phyloP scores from a whole-genome alignment of 1,140 invertebrate species.

The Coptotermes formosanus region DNA sequence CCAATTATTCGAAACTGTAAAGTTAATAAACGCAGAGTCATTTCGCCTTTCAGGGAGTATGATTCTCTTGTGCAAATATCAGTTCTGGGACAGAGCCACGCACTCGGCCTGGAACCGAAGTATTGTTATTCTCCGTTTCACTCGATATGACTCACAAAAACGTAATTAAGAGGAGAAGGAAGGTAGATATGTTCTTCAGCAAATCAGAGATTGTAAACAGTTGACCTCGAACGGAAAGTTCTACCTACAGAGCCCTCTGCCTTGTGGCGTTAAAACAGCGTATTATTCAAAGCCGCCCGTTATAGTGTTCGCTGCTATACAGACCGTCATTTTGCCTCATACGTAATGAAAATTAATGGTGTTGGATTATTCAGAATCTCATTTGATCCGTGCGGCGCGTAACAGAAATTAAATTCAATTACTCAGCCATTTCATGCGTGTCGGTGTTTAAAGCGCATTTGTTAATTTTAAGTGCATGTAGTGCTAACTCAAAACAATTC shows the following conservation, averaged over 20 bases:
- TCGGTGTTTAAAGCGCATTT: not conserved
- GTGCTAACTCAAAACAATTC: not conserved
- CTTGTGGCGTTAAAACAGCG: not conserved
- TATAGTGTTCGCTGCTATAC: not conserved
- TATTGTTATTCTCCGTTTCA: too few relatives aligned
- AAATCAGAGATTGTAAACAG: not conserved
- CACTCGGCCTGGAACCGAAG: too few relatives aligned
- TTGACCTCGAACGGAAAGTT: not conserved
- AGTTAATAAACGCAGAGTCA: too few relatives aligned
- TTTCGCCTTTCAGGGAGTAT: too few relatives aligned
- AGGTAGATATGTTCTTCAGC: not conserved
- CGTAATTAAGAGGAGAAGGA: not conserved
- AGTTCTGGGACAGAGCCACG: too few relatives aligned
- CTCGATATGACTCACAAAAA: too few relatives aligned
- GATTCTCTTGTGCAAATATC: too few relatives aligned
- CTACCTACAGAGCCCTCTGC: not conserved
- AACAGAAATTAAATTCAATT: not conserved
- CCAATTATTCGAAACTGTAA: too few relatives aligned
- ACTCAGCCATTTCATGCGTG: not conserved
- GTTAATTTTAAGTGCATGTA: not conserved
- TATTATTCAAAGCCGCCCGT: not conserved
- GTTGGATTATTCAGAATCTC: not conserved
- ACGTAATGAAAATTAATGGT: constrained; percentile 1
- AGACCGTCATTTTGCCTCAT: not conserved
- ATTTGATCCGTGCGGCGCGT: not conserved